Evolutionary conservation across 2,888 invertebrate species (phyloP).

Genomic region (Cataglyphis rosenhaueri): DNA sequence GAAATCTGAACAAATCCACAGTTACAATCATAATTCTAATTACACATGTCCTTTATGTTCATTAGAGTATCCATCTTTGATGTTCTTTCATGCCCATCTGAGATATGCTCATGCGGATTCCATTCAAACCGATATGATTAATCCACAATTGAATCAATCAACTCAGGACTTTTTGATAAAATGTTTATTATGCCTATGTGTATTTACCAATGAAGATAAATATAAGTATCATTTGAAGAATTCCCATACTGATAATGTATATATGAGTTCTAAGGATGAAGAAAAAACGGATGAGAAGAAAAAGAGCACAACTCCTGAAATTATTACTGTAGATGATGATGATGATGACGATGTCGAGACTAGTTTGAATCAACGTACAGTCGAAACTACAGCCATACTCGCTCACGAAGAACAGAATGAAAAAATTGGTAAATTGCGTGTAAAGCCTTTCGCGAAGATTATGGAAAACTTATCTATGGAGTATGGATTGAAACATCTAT

Average conservation of each 20-base stretch:
- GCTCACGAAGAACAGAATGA: background rate
- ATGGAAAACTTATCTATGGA: slow-evolving; percentile 41
- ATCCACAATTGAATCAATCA: background rate
- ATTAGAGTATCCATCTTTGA: slow-evolving; percentile 1
- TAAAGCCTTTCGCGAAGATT: slow-evolving; percentile 60
- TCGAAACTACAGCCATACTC: background rate
- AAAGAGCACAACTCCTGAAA: background rate
- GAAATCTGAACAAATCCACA: background rate
- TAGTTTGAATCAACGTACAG: background rate
- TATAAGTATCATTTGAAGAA: slow-evolving; percentile 38
- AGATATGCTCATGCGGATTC: slow-evolving; percentile 15
- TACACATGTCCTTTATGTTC: slow-evolving; percentile 59
- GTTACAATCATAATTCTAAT: background rate
- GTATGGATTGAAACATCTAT: background rate
- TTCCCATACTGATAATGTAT: background rate
- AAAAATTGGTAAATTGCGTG: slow-evolving; percentile 54
- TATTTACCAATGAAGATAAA: background rate
- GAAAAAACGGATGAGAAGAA: background rate
- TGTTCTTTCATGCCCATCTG: slow-evolving; percentile 39
- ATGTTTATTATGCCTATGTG: slow-evolving; percentile 35
- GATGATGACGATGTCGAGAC: slow-evolving; percentile 5
- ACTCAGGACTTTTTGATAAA: background rate
- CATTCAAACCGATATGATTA: background rate
- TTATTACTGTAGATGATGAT: slow-evolving; percentile 35
- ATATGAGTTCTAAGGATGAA: background rate